These are phyloP conservation scores for Acrobasis suavella DNA, from an alignment of 2,888 invertebrate species.

Conservation along the genomic window DNA sequence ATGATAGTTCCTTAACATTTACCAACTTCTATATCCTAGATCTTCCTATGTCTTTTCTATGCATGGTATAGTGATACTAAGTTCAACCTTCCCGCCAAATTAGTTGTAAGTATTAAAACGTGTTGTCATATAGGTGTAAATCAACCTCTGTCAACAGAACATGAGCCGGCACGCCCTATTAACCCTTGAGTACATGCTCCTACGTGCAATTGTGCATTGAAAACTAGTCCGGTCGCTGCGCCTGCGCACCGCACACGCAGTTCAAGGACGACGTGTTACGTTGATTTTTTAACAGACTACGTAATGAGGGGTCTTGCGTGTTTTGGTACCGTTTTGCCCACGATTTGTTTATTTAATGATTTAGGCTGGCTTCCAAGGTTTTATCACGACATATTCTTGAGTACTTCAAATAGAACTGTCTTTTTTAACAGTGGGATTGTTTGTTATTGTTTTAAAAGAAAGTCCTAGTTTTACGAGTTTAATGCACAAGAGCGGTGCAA, in stretches of 20 bases:
- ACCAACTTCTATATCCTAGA: too few species aligned
- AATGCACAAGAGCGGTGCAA: too few species aligned
- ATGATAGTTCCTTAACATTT: too few species aligned
- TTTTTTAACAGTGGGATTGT: too few species aligned
- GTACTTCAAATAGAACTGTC: neutral
- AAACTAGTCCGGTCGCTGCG: constrained; percentile 29
- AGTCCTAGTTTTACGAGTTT: too few species aligned
- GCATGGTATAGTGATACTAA: too few species aligned
- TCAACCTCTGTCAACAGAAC: constrained; percentile 29
- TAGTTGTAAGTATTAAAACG: neutral
- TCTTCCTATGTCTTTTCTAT: too few species aligned
- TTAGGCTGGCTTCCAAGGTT: constrained; percentile 11
- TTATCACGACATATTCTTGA: neutral
- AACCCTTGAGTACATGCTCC: constrained; percentile 37
- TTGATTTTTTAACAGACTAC: constrained; percentile 43
- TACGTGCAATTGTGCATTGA: constrained; percentile 35
- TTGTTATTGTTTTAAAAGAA: too few species aligned
- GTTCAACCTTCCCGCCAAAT: too few species aligned
- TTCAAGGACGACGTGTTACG: constrained; percentile 64
- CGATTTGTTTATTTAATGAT: constrained; percentile 25
- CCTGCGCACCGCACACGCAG: constrained; percentile 48
- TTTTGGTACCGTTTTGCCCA: constrained; percentile 32
- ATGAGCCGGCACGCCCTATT: constrained; percentile 42
- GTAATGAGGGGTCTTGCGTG: constrained; percentile 36
- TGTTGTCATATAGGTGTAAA: neutral